A percentile compares a stretch with the other conserved stretches of the same genome.
These are phyloP conservation scores for Raja brachyura DNA, from an alignment of 2,113 vertebrate genomes.

Conservation along the genomic window DNA sequence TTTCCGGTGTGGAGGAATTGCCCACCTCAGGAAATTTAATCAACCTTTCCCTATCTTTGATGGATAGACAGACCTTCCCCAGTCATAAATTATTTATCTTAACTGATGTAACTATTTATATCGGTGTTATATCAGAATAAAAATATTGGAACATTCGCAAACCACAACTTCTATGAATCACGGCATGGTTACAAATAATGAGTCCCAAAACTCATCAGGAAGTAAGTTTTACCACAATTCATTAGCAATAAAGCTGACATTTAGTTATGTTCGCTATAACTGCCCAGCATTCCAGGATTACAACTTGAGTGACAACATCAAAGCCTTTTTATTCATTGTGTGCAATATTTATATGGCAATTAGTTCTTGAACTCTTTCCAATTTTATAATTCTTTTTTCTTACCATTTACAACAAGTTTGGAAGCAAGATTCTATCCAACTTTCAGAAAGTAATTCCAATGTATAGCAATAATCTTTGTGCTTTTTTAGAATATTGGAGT, in stretches of 20 bases:
- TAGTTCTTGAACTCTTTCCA: background rate
- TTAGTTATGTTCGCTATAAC: background rate
- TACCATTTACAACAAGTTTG: background rate
- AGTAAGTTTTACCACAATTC: background rate
- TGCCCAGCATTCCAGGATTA: background rate
- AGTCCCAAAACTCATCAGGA: background rate
- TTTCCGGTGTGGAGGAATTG: too few species aligned
- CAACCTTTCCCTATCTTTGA: too few species aligned
- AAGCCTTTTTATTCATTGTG: background rate
- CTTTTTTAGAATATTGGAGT: background rate
- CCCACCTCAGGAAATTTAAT: too few species aligned
- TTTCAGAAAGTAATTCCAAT: slow-evolving; percentile 4
- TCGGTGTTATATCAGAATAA: too few species aligned
- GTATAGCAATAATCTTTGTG: background rate
- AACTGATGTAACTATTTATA: too few species aligned
- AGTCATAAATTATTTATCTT: too few species aligned
- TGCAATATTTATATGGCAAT: slow-evolving; percentile 4
- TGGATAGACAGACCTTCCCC: too few species aligned
- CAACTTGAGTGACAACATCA: background rate
- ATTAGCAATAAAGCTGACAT: slow-evolving; percentile 9
- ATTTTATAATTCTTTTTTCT: background rate
- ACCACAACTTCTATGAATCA: too few species aligned
- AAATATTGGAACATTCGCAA: too few species aligned
- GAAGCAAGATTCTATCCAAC: background rate
- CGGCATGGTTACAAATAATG: background rate